Conservation (phyloP, 1,140 invertebrate genomes). For the Aphaenogaster ashmeadi region DNA sequence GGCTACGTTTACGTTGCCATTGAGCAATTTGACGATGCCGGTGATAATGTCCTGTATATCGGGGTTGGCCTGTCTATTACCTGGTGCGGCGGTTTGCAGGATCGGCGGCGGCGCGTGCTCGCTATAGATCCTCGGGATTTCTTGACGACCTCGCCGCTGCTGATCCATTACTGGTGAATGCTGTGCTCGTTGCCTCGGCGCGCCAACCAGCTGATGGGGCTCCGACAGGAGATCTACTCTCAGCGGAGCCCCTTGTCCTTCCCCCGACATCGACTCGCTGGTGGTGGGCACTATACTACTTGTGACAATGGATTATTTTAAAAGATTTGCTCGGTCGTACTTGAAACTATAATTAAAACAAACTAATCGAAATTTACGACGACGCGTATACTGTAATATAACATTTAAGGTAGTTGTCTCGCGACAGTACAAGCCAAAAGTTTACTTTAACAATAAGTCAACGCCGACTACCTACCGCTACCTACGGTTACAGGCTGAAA, state of each 20-base stretch:
- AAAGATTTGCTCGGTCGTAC: neutral
- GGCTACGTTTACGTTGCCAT: slow-evolving; percentile 95
- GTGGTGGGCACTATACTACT: slow-evolving; percentile 80
- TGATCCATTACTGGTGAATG: slow-evolving; percentile 72
- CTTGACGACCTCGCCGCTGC: slow-evolving; percentile 82
- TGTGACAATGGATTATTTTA: neutral
- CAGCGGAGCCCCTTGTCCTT: slow-evolving; percentile 91
- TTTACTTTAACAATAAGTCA: too few species aligned
- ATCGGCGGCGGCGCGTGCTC: slow-evolving; percentile 78
- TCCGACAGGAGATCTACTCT: slow-evolving; percentile 89
- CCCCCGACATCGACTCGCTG: slow-evolving; percentile 88
- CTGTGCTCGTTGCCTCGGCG: slow-evolving; percentile 74
- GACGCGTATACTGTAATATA: neutral
- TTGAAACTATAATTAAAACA: neutral
- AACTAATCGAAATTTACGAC: neutral
- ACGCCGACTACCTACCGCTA: too few species aligned
- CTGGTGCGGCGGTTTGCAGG: slow-evolving; percentile 80
- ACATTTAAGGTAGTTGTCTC: neutral
- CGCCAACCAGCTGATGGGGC: slow-evolving; percentile 87
- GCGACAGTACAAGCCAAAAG: too few species aligned
- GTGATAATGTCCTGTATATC: slow-evolving; percentile 97
- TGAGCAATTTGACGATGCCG: slow-evolving; percentile 95
- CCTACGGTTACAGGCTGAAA: too few species aligned
- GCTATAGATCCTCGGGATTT: slow-evolving; percentile 84
- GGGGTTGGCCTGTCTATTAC: slow-evolving; percentile 89